Conservation (phyloP, 1,140 invertebrate genomes). For the Pogonomyrmex californicus region DNA sequence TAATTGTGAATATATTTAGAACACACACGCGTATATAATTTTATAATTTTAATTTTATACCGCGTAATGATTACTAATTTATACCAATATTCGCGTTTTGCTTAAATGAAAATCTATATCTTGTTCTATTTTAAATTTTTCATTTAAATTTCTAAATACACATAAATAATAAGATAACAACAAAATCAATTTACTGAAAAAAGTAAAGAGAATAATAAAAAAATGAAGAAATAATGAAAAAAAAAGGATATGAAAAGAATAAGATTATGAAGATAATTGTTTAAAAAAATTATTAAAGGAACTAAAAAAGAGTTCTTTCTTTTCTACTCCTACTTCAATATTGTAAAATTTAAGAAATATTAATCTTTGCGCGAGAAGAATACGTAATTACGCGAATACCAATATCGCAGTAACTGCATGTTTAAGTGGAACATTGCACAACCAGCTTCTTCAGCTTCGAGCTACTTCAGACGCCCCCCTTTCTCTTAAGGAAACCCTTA, state of each 20-base stretch:
- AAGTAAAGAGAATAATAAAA: neutral
- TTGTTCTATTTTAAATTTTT: neutral
- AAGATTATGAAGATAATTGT: neutral
- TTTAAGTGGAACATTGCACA: conserved; percentile 35
- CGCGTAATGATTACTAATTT: neutral
- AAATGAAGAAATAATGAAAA: neutral
- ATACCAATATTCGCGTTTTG: neutral
- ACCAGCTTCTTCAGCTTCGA: conserved; percentile 28
- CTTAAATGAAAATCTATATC: neutral
- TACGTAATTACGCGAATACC: neutral
- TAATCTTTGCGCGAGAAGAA: conserved; percentile 11
- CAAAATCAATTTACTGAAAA: neutral
- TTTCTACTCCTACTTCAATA: neutral
- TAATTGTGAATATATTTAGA: too few species aligned
- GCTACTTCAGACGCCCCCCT: conserved; percentile 10
- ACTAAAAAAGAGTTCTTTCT: neutral
- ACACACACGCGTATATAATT: too few species aligned
- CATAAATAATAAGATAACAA: neutral
- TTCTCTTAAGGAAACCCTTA: conserved; percentile 28
- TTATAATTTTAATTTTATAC: too few species aligned
- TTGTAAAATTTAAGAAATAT: neutral
- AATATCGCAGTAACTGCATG: conserved; percentile 10
- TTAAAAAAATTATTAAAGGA: neutral
- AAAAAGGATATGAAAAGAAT: neutral
- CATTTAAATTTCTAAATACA: neutral